Evolutionary conservation across 2,113 vertebrate genomes (phyloP), one percentile per base, ranked within the genome.

Genomic region (Toxotes chatareus): DNA sequence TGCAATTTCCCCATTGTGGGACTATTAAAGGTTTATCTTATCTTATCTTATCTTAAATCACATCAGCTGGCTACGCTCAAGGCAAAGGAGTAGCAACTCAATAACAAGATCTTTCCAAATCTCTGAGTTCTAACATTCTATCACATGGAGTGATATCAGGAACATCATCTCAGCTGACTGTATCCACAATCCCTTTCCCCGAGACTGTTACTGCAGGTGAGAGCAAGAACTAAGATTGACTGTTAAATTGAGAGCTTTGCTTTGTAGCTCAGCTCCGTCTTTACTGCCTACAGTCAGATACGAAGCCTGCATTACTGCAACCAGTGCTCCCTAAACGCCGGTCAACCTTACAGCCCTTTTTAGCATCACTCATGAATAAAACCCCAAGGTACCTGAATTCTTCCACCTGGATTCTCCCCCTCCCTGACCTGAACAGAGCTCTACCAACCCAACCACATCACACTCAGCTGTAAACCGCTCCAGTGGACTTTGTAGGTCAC

Each of bases 341-440:
- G 73, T 60, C 67, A 85, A 23, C 61, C 62, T 61, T 56, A 69
- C 17, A 55, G 23, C 47, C 42, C 19, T 76, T 84, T 61, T 65
- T 49, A 67, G 7, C 36, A 60, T 69, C 4, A 13, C 34, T 86
- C 59, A 75, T 73, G 61, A 79, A 63, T 74, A 55, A 76, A 88
- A 76, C 21, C 66, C 38, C 3, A 60, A 36, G 17, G 40, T 59
- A 44, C 49, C 73, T 63, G 34, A 64, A 56, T 51, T 61, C 44
- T 62, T 65, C 61, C 27, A 38, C 61, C 13, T 23, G 40, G 40
- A 66, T 82, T n/a, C 27, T 12, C 46, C 9, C 51, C 60, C 38
- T 63, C 59, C 34, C 46, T 23, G 8, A 44, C 46, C 67, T 73
- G 47, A 69, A 60, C 34, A 12, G 23, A 80, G 79, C 40, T 79